These are phyloP conservation scores for Carettochelys insculpta DNA, from an alignment of 2,113 vertebrate genomes.

Conservation along the genomic window DNA sequence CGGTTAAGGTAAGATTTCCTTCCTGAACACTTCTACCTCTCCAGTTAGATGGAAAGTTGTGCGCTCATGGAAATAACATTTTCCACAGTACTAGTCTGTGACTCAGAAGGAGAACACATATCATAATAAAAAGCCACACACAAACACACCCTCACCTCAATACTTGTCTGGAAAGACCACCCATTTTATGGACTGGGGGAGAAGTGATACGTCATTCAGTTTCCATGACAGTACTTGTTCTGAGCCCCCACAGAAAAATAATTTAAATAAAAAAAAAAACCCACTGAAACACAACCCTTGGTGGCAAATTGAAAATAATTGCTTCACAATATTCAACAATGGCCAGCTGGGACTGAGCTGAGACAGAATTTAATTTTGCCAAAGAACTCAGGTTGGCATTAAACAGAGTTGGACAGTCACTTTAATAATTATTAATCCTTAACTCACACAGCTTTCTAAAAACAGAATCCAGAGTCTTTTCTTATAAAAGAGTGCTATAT, in stretches of 20 bases:
- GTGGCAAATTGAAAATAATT: background rate
- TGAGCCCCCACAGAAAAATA: background rate
- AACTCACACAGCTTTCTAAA: constrained; percentile 9
- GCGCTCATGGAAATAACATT: background rate
- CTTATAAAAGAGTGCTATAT: background rate
- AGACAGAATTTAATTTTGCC: constrained; percentile 29
- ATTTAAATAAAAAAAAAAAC: background rate
- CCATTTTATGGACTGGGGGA: background rate
- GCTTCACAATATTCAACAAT: constrained; percentile 20
- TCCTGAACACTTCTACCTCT: background rate
- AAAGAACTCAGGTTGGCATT: background rate
- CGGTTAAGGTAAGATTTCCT: background rate
- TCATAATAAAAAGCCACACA: background rate
- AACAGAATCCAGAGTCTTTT: background rate
- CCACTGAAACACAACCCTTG: background rate
- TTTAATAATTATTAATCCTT: background rate
- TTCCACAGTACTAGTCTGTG: background rate
- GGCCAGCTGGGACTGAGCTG: constrained; percentile 24
- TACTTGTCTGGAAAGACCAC: background rate
- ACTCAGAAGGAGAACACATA: background rate
- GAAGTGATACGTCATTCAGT: background rate
- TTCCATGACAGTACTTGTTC: background rate
- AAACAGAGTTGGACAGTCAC: background rate
- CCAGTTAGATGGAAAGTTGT: background rate
- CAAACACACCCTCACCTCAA: background rate